Evolutionary conservation across 2,797 vertebrate species (phyloP), one percentile per base, ranked within the genome.

Genomic region (Sciurus vulgaris): DNA sequence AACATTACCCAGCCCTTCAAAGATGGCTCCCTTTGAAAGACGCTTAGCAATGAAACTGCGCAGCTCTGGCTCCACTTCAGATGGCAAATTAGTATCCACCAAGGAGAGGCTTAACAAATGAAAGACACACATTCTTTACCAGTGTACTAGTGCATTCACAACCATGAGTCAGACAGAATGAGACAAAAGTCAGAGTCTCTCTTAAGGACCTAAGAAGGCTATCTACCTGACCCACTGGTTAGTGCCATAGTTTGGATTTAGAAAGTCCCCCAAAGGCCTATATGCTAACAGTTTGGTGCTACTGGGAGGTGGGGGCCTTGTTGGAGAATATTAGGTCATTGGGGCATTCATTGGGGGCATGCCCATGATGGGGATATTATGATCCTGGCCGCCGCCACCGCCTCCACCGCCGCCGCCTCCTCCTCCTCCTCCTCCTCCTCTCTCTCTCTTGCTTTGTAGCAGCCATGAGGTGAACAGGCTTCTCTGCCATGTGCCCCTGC

Each of bases 1-100:
- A 49, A 99, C 99, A 90, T 99, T 99, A 65, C 99, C 99, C 99
- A 99, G 99, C 30, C 99, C 99, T 97, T 99, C 99, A 70, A 99
- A 99, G 92, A 99, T 97, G 5, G 99, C 99, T 92, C 99, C 99
- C 97, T 99, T 99, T 67, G 98, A 98, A 91, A 99, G 98, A 81
- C 99, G 99, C 97, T 99, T 99, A 11, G 99, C 99, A 30, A 99
- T 99, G 97, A 99, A 99, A 96, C 98, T 98, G n/a, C 98, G 98
- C 93, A 99, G 95, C 96, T 99, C 99, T 0, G 99, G 99, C 97
- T 99, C 99, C 0, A 99, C 99, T 98, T 99, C 99, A 0, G 98
- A 91, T 0, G 99, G 98, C 73, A 99, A 98, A 98, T 99, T 99
- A 91, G 99, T 99, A 97, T 99, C 99, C 95, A 99, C 98, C 93